Conservation (phyloP, 1,140 invertebrate genomes). For the Macrobrachium rosenbergii region DNA sequence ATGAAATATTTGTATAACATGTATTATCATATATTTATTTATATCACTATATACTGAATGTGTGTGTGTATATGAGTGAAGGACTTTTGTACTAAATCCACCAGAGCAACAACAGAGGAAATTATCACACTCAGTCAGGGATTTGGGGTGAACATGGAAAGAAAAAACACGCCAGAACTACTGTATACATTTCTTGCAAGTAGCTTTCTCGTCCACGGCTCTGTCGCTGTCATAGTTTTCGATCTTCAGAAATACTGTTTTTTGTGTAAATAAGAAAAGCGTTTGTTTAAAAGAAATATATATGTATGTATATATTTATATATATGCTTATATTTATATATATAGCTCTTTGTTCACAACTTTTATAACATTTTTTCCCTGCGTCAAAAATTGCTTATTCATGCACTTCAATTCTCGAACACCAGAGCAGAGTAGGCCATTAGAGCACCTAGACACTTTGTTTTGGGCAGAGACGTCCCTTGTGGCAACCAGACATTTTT, state of each 20-base stretch:
- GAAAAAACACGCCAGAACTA: neutral
- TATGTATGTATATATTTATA: constrained; percentile 37
- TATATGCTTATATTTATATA: constrained; percentile 30
- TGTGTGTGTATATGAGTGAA: constrained; percentile 47
- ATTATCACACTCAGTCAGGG: constrained; percentile 30
- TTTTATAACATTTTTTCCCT: constrained; percentile 10
- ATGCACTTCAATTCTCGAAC: constrained; percentile 20
- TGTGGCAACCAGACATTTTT: neutral
- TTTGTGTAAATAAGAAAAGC: constrained; percentile 32
- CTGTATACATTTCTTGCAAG: too few relatives aligned
- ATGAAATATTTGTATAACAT: constrained; percentile 44
- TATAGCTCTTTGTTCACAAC: constrained; percentile 12
- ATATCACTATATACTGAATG: constrained; percentile 21
- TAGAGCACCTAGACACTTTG: constrained; percentile 48
- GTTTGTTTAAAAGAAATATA: constrained; percentile 23
- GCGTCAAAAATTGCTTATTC: constrained; percentile 28
- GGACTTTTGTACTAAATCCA: constrained; percentile 61
- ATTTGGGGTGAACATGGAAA: constrained; percentile 32
- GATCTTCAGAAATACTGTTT: constrained; percentile 36
- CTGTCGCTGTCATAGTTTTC: constrained; percentile 45
- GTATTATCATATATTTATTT: constrained; percentile 39
- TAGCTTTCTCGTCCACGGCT: constrained; percentile 27
- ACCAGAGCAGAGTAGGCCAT: constrained; percentile 35
- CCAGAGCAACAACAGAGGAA: constrained; percentile 41
- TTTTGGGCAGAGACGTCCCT: neutral